A percentile compares a stretch with the other conserved stretches of the same genome.
Evolutionary conservation across 2,797 vertebrate species (phyloP).

Genomic region (Myotis findleyi): DNA sequence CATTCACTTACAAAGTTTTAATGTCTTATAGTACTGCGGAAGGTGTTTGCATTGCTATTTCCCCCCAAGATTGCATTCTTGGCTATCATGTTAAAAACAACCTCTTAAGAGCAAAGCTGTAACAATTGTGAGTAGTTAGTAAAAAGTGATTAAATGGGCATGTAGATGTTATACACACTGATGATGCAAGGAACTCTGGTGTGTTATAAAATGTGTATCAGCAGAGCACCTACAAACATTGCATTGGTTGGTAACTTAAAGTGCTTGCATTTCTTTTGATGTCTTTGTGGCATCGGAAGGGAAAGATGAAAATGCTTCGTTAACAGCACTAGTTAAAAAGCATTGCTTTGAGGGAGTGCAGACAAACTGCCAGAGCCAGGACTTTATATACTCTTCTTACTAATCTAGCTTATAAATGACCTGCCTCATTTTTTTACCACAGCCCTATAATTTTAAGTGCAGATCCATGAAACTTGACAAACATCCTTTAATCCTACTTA

Average conservation of each 20-base stretch:
- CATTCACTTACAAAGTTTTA: not conserved
- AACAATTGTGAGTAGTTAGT: not conserved
- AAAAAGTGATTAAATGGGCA: not conserved
- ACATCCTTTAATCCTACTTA: conserved; percentile 4
- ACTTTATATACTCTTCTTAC: not conserved
- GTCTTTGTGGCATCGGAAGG: not conserved
- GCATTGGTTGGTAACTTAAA: not conserved
- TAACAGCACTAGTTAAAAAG: not conserved
- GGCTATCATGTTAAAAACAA: not conserved
- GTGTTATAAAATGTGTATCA: not conserved
- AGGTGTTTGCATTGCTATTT: not conserved
- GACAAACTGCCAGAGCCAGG: not conserved
- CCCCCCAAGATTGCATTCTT: not conserved
- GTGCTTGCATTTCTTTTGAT: conserved; percentile 3
- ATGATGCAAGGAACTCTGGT: not conserved
- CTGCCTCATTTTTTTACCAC: not conserved
- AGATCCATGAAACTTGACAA: conserved; percentile 21
- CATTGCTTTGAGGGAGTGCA: not conserved
- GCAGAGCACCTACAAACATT: not conserved
- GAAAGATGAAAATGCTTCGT: not conserved
- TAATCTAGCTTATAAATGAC: not conserved
- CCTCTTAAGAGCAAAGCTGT: not conserved
- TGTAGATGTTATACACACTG: not conserved
- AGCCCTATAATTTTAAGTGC: not conserved
- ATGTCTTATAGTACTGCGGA: not conserved